phyloP scores from a whole-genome alignment of 2,888 invertebrate species.

The Frankliniella fusca region DNA sequence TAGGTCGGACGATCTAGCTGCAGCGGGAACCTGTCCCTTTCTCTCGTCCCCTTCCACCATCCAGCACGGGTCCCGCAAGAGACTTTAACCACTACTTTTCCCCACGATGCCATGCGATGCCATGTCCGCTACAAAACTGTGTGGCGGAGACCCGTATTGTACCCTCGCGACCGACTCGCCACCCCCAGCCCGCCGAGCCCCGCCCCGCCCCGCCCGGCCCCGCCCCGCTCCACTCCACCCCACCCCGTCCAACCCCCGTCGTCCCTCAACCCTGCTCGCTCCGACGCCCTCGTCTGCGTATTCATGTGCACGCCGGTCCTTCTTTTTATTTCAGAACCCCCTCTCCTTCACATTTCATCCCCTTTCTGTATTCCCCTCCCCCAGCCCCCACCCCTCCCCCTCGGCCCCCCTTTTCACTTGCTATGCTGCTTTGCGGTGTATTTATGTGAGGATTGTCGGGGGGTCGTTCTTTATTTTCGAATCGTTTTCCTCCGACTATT shows the following conservation, averaged over 20 bases:
- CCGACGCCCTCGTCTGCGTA: background rate
- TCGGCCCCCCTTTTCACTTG: background rate
- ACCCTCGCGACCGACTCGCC: background rate
- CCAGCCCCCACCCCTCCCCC: background rate
- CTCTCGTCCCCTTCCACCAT: no score
- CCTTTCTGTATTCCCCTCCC: background rate
- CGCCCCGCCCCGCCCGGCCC: background rate
- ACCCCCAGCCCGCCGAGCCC: background rate
- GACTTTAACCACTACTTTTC: background rate
- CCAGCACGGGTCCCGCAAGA: background rate
- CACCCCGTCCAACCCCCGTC: background rate
- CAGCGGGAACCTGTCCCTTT: no score
- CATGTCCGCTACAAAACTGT: background rate
- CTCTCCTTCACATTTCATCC: background rate
- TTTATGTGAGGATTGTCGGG: background rate
- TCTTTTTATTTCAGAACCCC: background rate
- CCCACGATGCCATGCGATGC: background rate
- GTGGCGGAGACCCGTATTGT: background rate
- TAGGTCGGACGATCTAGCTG: no score
- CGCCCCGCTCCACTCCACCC: background rate
- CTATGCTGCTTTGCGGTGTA: background rate
- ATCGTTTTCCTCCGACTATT: conserved; percentile 8
- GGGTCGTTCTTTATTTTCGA: background rate
- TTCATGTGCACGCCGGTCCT: background rate
- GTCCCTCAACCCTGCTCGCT: background rate